phyloP scores from a whole-genome alignment of 2,113 vertebrate species.

The Camarhynchus parvulus region DNA sequence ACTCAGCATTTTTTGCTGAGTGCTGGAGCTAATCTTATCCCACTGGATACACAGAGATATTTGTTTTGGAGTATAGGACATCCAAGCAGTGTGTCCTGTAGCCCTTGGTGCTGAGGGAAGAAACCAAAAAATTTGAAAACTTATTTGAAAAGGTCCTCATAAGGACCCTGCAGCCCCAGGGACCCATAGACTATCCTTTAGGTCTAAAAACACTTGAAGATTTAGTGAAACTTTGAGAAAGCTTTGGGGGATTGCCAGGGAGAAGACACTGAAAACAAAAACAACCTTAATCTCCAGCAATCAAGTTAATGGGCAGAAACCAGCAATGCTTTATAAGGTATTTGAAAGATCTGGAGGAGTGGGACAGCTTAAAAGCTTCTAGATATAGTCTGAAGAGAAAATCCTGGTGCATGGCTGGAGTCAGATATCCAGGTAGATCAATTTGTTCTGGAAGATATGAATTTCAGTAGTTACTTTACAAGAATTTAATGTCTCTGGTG shows the following conservation, averaged over 20 bases:
- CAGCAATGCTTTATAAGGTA: not conserved
- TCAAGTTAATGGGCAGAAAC: not conserved
- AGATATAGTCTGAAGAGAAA: not conserved
- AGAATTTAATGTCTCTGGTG: not conserved
- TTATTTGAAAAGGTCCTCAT: not conserved
- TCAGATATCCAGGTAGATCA: not conserved
- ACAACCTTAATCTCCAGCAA: not conserved
- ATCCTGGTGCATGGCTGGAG: not conserved
- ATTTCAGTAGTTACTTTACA: not conserved
- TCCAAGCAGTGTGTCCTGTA: not conserved
- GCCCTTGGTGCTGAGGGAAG: not conserved
- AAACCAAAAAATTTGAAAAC: not conserved
- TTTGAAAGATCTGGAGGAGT: not conserved
- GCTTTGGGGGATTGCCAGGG: not conserved
- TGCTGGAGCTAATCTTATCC: not conserved
- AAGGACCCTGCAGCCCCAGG: not conserved
- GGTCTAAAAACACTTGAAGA: not conserved
- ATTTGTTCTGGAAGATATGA: not conserved
- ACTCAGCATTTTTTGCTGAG: not conserved
- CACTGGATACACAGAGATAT: not conserved
- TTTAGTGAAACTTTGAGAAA: not conserved
- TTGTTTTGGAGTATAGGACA: not conserved
- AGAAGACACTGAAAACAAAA: not conserved
- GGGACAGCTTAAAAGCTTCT: not conserved
- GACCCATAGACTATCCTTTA: not conserved